Evolutionary conservation across 2,797 vertebrate genomes (phyloP).

Genomic region (Numenius phaeopus): DNA sequence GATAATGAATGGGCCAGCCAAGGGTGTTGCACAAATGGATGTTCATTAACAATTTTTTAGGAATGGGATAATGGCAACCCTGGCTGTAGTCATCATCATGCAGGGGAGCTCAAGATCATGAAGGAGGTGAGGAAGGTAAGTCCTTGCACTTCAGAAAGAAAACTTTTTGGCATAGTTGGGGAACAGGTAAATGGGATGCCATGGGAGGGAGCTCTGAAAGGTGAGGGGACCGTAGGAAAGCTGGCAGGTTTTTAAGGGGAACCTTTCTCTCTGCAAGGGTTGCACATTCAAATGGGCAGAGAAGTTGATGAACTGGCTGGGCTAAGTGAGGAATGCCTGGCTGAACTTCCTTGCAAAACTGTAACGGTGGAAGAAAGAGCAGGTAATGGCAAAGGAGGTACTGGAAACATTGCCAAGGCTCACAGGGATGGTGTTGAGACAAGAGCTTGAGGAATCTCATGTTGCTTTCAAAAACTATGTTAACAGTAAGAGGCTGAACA

Average conservation of each 20-base stretch:
- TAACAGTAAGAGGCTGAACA: neutral
- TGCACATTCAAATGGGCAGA: neutral
- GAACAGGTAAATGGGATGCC: neutral
- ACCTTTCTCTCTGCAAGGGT: neutral
- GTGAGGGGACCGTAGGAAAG: neutral
- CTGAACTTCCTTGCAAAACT: neutral
- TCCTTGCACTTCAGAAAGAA: neutral
- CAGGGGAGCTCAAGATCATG: neutral
- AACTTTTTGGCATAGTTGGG: neutral
- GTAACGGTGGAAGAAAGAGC: neutral
- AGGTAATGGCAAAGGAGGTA: neutral
- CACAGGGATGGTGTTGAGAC: neutral
- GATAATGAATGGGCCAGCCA: neutral
- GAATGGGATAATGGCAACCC: neutral
- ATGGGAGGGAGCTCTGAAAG: neutral
- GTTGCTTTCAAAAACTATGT: neutral
- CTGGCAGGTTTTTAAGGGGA: neutral
- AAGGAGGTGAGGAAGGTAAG: neutral
- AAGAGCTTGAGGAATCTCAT: neutral
- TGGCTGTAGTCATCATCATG: neutral
- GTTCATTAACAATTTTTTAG: neutral
- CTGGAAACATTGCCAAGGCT: neutral
- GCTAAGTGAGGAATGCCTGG: neutral
- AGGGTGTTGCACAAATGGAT: neutral
- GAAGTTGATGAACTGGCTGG: neutral